A percentile compares a stretch with the other conserved stretches of the same genome.
Conservation (phyloP, 1,140 invertebrate species). For the Diorhabda sublineata region DNA sequence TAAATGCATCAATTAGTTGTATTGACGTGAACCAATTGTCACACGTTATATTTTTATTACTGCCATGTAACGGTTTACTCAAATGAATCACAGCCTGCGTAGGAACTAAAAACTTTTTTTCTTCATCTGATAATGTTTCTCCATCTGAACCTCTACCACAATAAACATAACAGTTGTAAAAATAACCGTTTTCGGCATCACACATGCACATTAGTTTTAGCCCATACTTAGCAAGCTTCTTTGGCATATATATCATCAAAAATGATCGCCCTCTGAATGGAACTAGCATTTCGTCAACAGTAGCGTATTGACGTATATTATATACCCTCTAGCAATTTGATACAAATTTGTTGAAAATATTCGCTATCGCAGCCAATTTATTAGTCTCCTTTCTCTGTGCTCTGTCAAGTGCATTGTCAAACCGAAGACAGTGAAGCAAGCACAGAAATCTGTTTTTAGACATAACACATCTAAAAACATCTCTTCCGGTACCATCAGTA, state of each 20-base stretch:
- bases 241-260: slow-evolving; percentile 38
- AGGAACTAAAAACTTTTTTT: background rate
- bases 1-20: too few relatives aligned
- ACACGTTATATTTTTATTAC: background rate
- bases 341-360: slow-evolving; percentile 37
- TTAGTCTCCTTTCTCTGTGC: slow-evolving; percentile 33
- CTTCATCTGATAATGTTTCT: background rate
- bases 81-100: background rate
- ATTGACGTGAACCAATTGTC: background rate
- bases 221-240: slow-evolving; percentile 40
- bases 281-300: slow-evolving; percentile 41
- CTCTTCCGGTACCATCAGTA: too few relatives aligned
- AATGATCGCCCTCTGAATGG: slow-evolving; percentile 37
- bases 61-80: background rate
- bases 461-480: too few relatives aligned
- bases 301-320: slow-evolving; percentile 16
- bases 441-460: background rate
- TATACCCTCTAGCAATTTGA: slow-evolving; percentile 19
- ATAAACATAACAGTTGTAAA: too few relatives aligned
- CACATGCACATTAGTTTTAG: slow-evolving; percentile 27
- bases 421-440: slow-evolving; percentile 15
- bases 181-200: background rate
- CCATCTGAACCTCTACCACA: too few relatives aligned
- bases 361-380: slow-evolving; percentile 40
- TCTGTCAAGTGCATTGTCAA: slow-evolving; percentile 35